phyloP scores from a whole-genome alignment of 1,140 invertebrate genomes.

The Drosophila tropicalis region DNA sequence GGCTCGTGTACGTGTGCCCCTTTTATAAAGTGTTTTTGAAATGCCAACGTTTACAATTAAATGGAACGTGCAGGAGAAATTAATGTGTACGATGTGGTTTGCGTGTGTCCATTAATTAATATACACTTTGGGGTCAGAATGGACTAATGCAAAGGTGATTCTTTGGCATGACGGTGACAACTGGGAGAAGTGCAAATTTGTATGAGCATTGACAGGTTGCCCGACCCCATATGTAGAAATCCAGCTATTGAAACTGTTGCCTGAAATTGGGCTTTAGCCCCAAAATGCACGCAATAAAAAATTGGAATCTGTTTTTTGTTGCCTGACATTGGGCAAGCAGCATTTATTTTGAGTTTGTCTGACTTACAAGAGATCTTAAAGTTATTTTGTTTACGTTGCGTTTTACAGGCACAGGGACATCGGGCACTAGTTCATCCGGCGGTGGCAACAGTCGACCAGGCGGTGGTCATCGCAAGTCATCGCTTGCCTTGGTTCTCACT shows the following conservation, averaged over 20 bases:
- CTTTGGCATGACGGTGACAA: neutral
- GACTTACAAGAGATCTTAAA: constrained; percentile 16
- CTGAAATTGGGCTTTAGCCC: neutral
- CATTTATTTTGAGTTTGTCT: neutral
- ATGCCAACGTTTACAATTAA: constrained; percentile 79
- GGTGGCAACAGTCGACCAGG: constrained; percentile 76
- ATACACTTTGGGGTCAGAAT: constrained; percentile 42
- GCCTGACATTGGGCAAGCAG: constrained; percentile 2
- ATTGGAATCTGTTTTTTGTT: neutral
- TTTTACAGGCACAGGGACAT: constrained; percentile 75
- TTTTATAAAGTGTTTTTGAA: constrained; percentile 77
- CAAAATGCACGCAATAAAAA: constrained; percentile 14
- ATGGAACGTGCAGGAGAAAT: constrained; percentile 75
- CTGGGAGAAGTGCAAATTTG: no score
- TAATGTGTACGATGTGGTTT: constrained; percentile 39
- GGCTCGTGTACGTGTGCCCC: constrained; percentile 19
- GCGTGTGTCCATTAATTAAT: constrained; percentile 54
- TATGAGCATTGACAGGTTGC: no score
- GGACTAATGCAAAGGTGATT: constrained; percentile 55
- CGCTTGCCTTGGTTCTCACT: constrained; percentile 83
- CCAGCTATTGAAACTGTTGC: neutral
- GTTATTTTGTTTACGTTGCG: neutral
- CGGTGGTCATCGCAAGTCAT: constrained; percentile 83
- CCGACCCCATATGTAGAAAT: neutral
- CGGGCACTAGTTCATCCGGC: constrained; percentile 81